Evolutionary conservation across 2,888 invertebrate species (phyloP).

Genomic region (Pollenia labialis): DNA sequence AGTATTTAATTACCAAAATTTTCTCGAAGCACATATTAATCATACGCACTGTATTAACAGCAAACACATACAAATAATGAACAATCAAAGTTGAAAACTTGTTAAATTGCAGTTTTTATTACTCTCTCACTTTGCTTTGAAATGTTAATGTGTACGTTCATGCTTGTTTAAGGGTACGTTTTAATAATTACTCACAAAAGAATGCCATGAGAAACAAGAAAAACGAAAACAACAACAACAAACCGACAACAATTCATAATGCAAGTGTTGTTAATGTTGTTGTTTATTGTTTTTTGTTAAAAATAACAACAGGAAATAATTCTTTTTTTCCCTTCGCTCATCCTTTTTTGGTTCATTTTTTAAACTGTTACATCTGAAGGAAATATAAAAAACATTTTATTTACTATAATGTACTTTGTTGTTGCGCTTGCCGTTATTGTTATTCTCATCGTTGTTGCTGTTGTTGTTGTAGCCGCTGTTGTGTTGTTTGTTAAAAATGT

Average conservation of each 20-base stretch:
- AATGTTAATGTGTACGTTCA: neutral
- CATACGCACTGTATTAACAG: slow-evolving; percentile 36
- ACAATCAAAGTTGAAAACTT: slow-evolving; percentile 7
- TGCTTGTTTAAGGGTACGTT: slow-evolving; percentile 53
- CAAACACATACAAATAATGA: neutral
- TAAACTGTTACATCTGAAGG: slow-evolving; percentile 66
- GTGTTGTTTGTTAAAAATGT: slow-evolving; percentile 28
- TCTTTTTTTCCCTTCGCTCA: slow-evolving; percentile 34
- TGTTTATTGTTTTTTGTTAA: slow-evolving; percentile 42
- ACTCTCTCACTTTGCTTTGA: neutral
- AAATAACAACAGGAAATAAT: slow-evolving; percentile 62
- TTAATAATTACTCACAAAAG: slow-evolving; percentile 59
- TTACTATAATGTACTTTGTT: slow-evolving; percentile 11
- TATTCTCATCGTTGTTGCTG: slow-evolving; percentile 2
- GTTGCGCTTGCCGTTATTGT: slow-evolving; percentile 35
- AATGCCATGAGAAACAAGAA: slow-evolving; percentile 1
- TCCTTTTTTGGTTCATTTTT: slow-evolving; percentile 36
- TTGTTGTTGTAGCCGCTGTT: slow-evolving; percentile 25
- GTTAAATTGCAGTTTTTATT: neutral
- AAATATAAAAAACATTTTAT: slow-evolving; percentile 59
- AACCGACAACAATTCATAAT: slow-evolving; percentile 52
- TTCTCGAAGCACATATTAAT: slow-evolving; percentile 9
- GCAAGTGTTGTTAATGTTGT: slow-evolving; percentile 57
- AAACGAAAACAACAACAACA: neutral
- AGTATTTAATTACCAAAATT: too few relatives aligned